phyloP scores from a whole-genome alignment of 2,797 vertebrate genomes.

The Eupleurogrammus muticus region DNA sequence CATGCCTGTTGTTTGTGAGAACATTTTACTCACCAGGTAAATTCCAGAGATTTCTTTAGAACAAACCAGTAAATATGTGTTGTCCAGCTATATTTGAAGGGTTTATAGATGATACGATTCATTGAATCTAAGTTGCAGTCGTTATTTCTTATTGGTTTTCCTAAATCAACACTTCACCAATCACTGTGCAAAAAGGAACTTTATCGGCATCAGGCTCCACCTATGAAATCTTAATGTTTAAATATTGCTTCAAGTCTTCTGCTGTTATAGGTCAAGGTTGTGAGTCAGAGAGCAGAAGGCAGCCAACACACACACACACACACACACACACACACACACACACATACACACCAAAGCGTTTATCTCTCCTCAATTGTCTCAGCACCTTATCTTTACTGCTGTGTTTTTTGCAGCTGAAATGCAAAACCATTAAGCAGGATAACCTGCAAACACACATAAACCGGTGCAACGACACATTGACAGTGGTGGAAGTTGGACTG shows the following conservation, averaged over 20 bases:
- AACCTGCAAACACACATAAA: conserved; percentile 41
- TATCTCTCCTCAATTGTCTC: conserved; percentile 54
- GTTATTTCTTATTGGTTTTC: conserved; percentile 3
- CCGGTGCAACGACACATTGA: not conserved
- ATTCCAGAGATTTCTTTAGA: conserved; percentile 18
- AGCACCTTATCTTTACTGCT: conserved; percentile 81
- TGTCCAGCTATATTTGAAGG: too few relatives aligned
- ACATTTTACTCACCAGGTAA: conserved; percentile 11
- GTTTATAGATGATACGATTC: too few relatives aligned
- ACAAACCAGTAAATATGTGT: too few relatives aligned
- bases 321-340: conserved; percentile 27
- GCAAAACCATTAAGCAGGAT: conserved; percentile 62
- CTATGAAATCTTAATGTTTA: conserved; percentile 22
- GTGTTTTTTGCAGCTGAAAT: conserved; percentile 76
- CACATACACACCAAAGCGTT: conserved; percentile 45
- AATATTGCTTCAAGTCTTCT: conserved; percentile 9
- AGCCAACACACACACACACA: conserved; percentile 44
- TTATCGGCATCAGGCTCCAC: conserved; percentile 2
- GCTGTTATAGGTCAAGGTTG: conserved; percentile 75
- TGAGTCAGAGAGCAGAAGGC: conserved; percentile 46
- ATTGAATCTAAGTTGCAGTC: not conserved
- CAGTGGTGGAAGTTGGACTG: too few relatives aligned
- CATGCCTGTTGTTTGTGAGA: conserved; percentile 34
- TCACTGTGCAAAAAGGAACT: too few relatives aligned
- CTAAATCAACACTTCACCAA: not conserved